Conservation (phyloP, 2,113 vertebrate species). For the Oncorhynchus mykiss region DNA sequence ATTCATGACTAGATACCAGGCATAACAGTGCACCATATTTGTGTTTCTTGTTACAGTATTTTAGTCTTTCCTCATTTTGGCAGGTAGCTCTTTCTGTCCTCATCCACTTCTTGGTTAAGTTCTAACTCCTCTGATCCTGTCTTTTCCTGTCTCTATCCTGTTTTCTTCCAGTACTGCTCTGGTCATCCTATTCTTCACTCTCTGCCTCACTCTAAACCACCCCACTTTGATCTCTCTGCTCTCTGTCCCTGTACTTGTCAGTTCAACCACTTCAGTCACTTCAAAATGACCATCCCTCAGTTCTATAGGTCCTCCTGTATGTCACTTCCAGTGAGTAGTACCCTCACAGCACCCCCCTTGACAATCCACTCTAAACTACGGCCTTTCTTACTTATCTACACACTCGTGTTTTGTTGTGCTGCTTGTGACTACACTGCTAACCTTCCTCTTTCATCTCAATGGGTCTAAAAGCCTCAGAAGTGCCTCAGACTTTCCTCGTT, state of each 20-base stretch:
- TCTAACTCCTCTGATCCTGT: conserved; percentile 3
- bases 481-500: conserved; percentile 25
- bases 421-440: conserved; percentile 45
- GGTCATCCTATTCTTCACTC: conserved; percentile 26
- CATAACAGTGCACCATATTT: not conserved
- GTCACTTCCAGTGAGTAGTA: conserved; percentile 94
- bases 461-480: not conserved
- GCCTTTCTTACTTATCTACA: conserved; percentile 33
- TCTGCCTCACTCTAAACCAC: conserved; percentile 36
- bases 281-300: conserved; percentile 95
- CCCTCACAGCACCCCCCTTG: conserved; percentile 56
- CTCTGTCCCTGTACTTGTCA: conserved; percentile 63
- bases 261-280: conserved; percentile 96
- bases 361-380: conserved; percentile 46
- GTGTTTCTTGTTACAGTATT: not conserved
- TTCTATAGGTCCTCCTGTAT: conserved; percentile 95
- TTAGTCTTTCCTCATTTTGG: conserved; percentile 16
- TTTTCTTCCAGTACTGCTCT: conserved; percentile 38
- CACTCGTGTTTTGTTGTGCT: conserved; percentile 28
- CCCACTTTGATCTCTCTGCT: conserved; percentile 52
- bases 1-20: not conserved
- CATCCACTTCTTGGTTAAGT: conserved; percentile 37
- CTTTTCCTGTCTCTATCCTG: not conserved
- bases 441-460: conserved; percentile 16
- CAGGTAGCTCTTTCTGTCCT: conserved; percentile 11